Conservation (phyloP, 1,140 invertebrate genomes). For the Drosophila obscura region DNA sequence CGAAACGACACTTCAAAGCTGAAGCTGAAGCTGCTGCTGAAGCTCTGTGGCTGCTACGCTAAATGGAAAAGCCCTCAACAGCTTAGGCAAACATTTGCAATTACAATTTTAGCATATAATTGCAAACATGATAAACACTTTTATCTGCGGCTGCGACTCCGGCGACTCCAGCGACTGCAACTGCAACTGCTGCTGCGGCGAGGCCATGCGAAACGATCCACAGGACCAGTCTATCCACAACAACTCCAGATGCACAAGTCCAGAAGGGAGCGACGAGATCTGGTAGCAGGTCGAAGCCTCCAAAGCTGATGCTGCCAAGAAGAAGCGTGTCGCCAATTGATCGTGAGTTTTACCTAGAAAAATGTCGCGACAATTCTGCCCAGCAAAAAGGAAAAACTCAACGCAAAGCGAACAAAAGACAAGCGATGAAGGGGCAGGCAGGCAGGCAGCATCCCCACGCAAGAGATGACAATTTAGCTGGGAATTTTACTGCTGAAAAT, state of each 20-base stretch:
- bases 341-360: constrained; percentile 84
- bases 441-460: not conserved
- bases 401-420: constrained; percentile 43
- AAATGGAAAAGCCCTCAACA: constrained; percentile 68
- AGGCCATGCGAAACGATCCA: constrained; percentile 27
- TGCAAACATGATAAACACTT: constrained; percentile 83
- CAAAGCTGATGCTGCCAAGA: constrained; percentile 55
- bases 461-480: constrained; percentile 21
- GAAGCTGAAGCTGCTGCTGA: constrained; percentile 40
- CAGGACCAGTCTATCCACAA: constrained; percentile 45
- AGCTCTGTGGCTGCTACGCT: constrained; percentile 45
- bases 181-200: constrained; percentile 3
- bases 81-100: constrained; percentile 81
- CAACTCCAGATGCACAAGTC: constrained; percentile 40
- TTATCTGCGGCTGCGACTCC: constrained; percentile 58
- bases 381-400: constrained; percentile 38
- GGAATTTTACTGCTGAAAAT: too few species aligned
- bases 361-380: constrained; percentile 80
- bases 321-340: constrained; percentile 84
- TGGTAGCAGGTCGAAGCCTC: constrained; percentile 41
- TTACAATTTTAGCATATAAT: constrained; percentile 83
- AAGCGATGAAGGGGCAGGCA: constrained; percentile 2
- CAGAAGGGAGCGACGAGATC: not conserved
- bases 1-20: constrained; percentile 78
- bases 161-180: constrained; percentile 28